Conservation (phyloP, 2,888 invertebrate genomes). For the Drosophila eohydei region DNA sequence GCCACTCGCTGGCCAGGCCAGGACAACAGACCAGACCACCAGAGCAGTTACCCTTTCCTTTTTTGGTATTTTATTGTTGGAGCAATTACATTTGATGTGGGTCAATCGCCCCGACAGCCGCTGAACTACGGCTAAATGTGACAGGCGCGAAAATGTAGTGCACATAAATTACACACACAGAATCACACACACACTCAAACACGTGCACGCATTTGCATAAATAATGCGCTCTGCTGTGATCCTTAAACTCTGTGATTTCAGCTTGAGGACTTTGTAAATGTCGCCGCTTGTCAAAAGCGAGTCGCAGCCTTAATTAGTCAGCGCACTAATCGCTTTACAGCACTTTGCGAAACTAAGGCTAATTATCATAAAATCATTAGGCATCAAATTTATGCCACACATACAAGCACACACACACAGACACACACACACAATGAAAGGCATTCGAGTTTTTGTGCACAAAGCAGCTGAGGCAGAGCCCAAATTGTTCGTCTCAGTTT, state of each 20-base stretch:
- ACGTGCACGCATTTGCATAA: slow-evolving; percentile 57
- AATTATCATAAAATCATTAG: slow-evolving; percentile 80
- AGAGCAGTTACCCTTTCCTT: slow-evolving; percentile 13
- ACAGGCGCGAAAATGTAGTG: slow-evolving; percentile 38
- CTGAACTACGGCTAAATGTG: background rate
- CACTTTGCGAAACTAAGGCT: slow-evolving; percentile 65
- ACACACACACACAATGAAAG: slow-evolving; percentile 13
- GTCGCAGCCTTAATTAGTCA: slow-evolving; percentile 71
- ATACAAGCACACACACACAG: slow-evolving; percentile 24
- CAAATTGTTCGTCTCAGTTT: slow-evolving; percentile 74
- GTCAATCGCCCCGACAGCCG: slow-evolving; percentile 3
- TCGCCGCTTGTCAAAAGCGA: slow-evolving; percentile 44
- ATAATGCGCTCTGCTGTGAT: slow-evolving; percentile 38
- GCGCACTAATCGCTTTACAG: slow-evolving; percentile 74
- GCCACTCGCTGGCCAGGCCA: background rate
- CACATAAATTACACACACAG: slow-evolving; percentile 55
- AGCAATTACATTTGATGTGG: slow-evolving; percentile 68
- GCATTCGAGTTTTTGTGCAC: slow-evolving; percentile 22
- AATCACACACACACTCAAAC: background rate
- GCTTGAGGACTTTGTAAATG: slow-evolving; percentile 40
- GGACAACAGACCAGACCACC: background rate
- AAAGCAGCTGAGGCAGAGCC: slow-evolving; percentile 41
- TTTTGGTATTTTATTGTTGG: slow-evolving; percentile 45
- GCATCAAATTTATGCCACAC: slow-evolving; percentile 65
- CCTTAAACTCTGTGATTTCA: slow-evolving; percentile 13